Conservation (phyloP, 2,888 invertebrate genomes). For the Ephialtes manifestator region DNA sequence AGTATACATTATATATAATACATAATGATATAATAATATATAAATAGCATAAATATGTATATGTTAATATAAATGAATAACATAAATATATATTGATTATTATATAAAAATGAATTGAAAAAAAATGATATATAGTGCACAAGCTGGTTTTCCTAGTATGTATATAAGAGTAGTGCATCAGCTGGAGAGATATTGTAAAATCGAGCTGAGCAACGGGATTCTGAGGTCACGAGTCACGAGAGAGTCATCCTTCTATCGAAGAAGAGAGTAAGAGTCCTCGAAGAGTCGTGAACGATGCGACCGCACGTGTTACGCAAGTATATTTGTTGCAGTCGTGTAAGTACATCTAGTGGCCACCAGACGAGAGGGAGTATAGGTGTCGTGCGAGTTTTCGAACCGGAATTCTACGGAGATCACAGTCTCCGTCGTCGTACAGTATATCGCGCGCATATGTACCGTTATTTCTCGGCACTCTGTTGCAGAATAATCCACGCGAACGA, state of each 20-base stretch:
- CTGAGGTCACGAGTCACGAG: slow-evolving; percentile 53
- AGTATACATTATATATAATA: too few species aligned
- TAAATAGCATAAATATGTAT: neutral
- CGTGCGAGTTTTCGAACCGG: slow-evolving; percentile 35
- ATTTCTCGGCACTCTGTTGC: slow-evolving; percentile 37
- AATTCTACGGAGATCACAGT: slow-evolving; percentile 33
- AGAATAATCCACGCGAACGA: slow-evolving; percentile 53
- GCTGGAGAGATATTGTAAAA: neutral
- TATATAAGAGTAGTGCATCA: neutral
- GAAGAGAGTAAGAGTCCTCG: slow-evolving; percentile 57
- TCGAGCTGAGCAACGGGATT: slow-evolving; percentile 15
- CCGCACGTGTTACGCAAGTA: slow-evolving; percentile 53
- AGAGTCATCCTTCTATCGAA: slow-evolving; percentile 29
- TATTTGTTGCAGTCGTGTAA: slow-evolving; percentile 20
- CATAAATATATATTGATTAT: neutral
- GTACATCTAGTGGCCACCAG: slow-evolving; percentile 23
- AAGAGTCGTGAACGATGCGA: slow-evolving; percentile 30
- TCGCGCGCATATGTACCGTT: slow-evolving; percentile 50
- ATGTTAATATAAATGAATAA: neutral
- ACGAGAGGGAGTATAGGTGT: slow-evolving; percentile 6
- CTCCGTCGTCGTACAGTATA: neutral
- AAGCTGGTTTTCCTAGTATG: neutral
- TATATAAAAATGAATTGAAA: neutral
- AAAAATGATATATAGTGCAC: neutral
- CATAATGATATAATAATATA: neutral